Evolutionary conservation across 2,888 invertebrate genomes (phyloP).

Genomic region (Calliphora vomitoria): DNA sequence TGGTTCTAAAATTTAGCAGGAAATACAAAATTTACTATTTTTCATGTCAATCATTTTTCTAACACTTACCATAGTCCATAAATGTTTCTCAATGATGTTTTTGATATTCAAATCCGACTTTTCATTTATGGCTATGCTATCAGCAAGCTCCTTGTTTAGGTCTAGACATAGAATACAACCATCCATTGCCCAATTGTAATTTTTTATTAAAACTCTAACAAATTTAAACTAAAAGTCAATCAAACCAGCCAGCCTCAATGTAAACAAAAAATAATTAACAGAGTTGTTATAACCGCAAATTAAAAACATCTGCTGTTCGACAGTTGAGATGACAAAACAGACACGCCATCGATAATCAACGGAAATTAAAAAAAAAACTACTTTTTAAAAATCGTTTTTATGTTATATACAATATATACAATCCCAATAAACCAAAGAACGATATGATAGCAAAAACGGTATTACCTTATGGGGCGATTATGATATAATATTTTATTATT

Average conservation of each 20-base stretch:
- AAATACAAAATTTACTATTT: background rate
- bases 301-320: background rate
- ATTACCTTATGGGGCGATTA: too few species aligned
- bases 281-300: background rate
- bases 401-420: too few species aligned
- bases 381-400: too few species aligned
- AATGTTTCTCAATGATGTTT: conserved; percentile 43
- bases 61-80: conserved; percentile 63
- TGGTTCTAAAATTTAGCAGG: conserved; percentile 16
- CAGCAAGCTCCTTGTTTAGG: conserved; percentile 4
- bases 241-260: background rate
- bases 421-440: too few species aligned
- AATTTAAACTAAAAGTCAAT: background rate
- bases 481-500: too few species aligned
- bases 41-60: background rate
- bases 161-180: conserved; percentile 59
- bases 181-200: conserved; percentile 35
- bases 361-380: background rate
- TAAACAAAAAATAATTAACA: conserved; percentile 1
- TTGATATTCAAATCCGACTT: conserved; percentile 46
- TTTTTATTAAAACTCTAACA: background rate
- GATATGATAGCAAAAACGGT: too few species aligned
- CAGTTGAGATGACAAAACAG: background rate
- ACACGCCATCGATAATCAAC: background rate
- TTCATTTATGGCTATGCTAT: conserved; percentile 18